Percentiles rank a stretch among this genome's conserved stretches.
phyloP scores from a whole-genome alignment of 2,888 invertebrate genomes.

The Lasioglossum oenotherae region DNA sequence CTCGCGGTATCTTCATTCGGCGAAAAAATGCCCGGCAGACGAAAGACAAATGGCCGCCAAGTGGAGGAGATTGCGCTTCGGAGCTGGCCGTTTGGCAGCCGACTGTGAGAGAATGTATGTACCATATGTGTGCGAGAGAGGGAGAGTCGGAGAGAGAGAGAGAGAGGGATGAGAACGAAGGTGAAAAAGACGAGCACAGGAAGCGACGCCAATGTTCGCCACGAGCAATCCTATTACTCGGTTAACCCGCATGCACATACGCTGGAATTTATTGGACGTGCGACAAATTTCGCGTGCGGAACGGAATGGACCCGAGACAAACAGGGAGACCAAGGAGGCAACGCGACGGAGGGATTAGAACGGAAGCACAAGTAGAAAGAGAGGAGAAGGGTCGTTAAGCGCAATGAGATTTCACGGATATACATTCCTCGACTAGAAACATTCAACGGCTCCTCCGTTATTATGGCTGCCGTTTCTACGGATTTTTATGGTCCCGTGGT shows the following conservation, averaged over 20 bases:
- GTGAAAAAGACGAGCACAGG: slow-evolving; percentile 8
- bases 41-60: slow-evolving; percentile 22
- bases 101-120: neutral
- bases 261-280: slow-evolving; percentile 66
- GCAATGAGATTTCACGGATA: neutral
- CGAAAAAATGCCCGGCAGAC: slow-evolving; percentile 19
- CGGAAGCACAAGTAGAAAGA: neutral
- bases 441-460: neutral
- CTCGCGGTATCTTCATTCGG: slow-evolving; percentile 31
- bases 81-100: neutral
- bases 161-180: neutral
- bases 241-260: slow-evolving; percentile 56
- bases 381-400: neutral
- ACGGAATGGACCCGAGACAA: slow-evolving; percentile 18
- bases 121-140: neutral
- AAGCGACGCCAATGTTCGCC: slow-evolving; percentile 40
- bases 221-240: slow-evolving; percentile 53
- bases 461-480: neutral
- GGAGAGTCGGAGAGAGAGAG: neutral
- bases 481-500: neutral
- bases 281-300: slow-evolving; percentile 62
- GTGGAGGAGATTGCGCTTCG: slow-evolving; percentile 6
- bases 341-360: neutral
- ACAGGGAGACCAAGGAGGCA: neutral
- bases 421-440: neutral